A percentile compares a stretch with the other conserved stretches of the same genome.
Evolutionary conservation across 1,140 invertebrate genomes (phyloP).

Genomic region (Grapholita molesta): DNA sequence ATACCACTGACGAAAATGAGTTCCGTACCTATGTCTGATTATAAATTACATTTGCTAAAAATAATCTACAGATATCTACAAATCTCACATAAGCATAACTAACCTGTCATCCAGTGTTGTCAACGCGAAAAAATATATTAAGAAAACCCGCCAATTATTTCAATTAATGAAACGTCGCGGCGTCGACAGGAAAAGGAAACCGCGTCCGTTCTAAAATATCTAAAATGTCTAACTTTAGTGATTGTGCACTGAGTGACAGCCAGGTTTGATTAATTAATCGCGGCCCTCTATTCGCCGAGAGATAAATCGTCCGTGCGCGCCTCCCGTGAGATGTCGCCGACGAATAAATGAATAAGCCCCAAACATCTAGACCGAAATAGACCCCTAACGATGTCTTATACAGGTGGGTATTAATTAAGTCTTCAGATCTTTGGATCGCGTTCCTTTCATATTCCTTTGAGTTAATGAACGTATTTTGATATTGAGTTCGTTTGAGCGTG

Average conservation of each 20-base stretch:
- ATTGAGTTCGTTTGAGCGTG: not conserved
- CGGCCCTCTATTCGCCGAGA: constrained; percentile 47
- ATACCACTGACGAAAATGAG: not conserved
- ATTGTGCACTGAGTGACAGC: constrained; percentile 70
- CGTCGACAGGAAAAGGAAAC: constrained; percentile 72
- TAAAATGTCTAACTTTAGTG: constrained; percentile 53
- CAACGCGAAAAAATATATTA: constrained; percentile 60
- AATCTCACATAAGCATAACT: constrained; percentile 22
- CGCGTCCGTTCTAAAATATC: constrained; percentile 30
- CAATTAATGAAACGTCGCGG: constrained; percentile 69
- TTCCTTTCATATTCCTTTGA: constrained; percentile 4
- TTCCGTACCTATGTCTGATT: no score
- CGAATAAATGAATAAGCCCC: constrained; percentile 72
- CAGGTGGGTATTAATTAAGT: constrained; percentile 70
- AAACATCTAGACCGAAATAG: constrained; percentile 68
- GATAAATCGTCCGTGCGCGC: constrained; percentile 69
- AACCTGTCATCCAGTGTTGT: constrained; percentile 45
- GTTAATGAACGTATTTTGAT: constrained; percentile 16
- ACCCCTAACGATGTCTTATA: constrained; percentile 70
- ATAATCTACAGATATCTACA: not conserved
- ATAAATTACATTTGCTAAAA: not conserved
- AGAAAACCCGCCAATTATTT: constrained; percentile 65
- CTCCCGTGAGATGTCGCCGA: constrained; percentile 73
- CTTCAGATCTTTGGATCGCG: constrained; percentile 57
- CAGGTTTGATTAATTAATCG: constrained; percentile 75